Evolutionary conservation across 1,140 invertebrate species (phyloP).

Genomic region (Danaus melanippus): DNA sequence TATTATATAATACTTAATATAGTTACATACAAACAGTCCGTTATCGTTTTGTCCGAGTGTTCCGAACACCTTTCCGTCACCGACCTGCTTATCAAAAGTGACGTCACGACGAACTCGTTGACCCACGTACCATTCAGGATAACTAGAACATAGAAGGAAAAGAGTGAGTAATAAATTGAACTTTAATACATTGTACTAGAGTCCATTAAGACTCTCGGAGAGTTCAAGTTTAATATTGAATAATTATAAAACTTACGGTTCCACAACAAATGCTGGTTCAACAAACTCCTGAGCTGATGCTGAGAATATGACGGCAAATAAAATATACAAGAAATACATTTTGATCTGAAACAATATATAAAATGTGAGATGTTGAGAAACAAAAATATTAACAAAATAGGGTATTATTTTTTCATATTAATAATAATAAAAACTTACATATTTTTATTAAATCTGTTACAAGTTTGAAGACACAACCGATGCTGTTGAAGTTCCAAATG

Average conservation of each 20-base stretch:
- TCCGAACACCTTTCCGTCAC: slow-evolving; percentile 34
- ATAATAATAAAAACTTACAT: too few species aligned
- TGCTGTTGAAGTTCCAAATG: too few species aligned
- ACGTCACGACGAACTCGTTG: slow-evolving; percentile 30
- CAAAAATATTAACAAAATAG: too few species aligned
- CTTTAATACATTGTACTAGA: neutral
- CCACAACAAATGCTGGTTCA: neutral
- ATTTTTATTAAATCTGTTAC: too few species aligned
- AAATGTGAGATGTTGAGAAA: too few species aligned
- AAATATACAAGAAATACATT: slow-evolving; percentile 10
- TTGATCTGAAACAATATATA: neutral
- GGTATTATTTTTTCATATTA: too few species aligned
- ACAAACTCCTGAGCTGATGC: slow-evolving; percentile 8
- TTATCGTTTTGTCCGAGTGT: slow-evolving; percentile 39
- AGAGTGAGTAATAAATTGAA: neutral
- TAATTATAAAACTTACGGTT: slow-evolving; percentile 10
- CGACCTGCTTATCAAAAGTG: slow-evolving; percentile 5
- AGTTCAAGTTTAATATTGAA: neutral
- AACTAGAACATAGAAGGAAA: slow-evolving; percentile 15
- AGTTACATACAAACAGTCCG: slow-evolving; percentile 28
- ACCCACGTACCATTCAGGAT: slow-evolving; percentile 30
- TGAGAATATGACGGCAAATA: slow-evolving; percentile 7
- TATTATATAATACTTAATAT: too few species aligned
- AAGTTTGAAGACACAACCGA: too few species aligned
- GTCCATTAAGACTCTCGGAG: neutral